Base-by-base conservation (phyloP, 2,888 invertebrate genomes). In the Noctua pronuba region DNA sequence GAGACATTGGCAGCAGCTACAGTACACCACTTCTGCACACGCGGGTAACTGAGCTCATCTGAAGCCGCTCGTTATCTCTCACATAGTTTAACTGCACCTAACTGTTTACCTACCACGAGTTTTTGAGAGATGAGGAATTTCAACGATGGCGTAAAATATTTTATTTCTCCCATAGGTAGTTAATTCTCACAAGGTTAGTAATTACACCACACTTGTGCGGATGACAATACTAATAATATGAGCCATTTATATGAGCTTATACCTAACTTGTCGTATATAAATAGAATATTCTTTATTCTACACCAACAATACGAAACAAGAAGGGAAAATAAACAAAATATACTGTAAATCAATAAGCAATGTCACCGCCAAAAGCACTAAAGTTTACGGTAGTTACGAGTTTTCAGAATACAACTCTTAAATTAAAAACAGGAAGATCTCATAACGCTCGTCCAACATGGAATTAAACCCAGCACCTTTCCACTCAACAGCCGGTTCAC, bases 1-100 rank as follows among this genome's bases (percentile, higher is more conserved):
- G 88, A 88, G 88, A 87, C 88, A 88, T 88, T 75, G 85, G 77
- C 78, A 84, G 82, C 79, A 88, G 85, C 88, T 79, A 84, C 77
- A 77, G 80, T 85, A 84, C 85, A 88, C 88, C 79, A 84, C 84
- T 83, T 73, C 75, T 80, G 76, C 73, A 83, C 83, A 80, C 77
- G 77, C 83, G 60, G 35, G 77, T 71, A 68, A 73, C 83, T 35
- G 70, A 75, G 83, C 83, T 83, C 80, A 74, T 77, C 80, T 77
- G 84, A 74, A 83, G 77, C 77, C 71, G 67, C 84, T 84, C 80
- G 84, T 83, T 83, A 83, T 67, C 80, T 55, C 74, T 71, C 80
- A 44, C 65, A 70, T 62, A 62, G 52, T 76, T 73, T 44, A 66
- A 73, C 83, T 83, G 83, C 62, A 80, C 38, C 73, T 52, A 68